Evolutionary conservation across 2,113 vertebrate species (phyloP).

Genomic region (Bungarus multicinctus): DNA sequence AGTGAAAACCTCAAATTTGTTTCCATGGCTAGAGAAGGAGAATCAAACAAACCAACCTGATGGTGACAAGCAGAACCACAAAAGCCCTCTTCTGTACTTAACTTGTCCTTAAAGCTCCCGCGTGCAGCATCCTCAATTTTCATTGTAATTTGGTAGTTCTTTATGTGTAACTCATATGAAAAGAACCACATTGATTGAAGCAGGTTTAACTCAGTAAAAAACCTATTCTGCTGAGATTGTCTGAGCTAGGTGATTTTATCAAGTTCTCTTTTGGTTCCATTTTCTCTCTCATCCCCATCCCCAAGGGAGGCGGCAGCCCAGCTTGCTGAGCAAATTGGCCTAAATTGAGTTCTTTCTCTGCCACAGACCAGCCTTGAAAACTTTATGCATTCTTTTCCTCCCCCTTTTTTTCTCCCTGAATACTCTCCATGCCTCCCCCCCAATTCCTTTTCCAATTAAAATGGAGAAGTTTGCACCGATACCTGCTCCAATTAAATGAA

Average conservation of each 20-base stretch:
- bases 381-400: conserved; percentile 84
- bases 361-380: conserved; percentile 90
- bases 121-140: conserved; percentile 72
- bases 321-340: conserved; percentile 98
- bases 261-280: conserved; percentile 95
- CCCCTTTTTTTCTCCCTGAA: conserved; percentile 82
- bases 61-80: conserved; percentile 52
- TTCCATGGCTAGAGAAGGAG: neutral
- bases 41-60: conserved; percentile 60
- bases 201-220: conserved; percentile 98
- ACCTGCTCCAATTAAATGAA: conserved; percentile 85
- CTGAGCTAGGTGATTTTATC: conserved; percentile 93
- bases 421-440: conserved; percentile 25
- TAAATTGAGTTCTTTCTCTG: conserved; percentile 99
- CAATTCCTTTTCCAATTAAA: conserved; percentile 82
- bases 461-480: conserved; percentile 79
- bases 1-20: conserved; percentile 1
- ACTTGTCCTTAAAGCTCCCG: conserved; percentile 73
- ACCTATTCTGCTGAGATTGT: conserved; percentile 91
- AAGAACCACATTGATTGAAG: conserved; percentile 96
- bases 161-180: conserved; percentile 97
- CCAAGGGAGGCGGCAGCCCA: conserved; percentile 88
- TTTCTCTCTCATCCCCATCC: conserved; percentile 93
- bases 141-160: conserved; percentile 89
- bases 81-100: conserved; percentile 56